Evolutionary conservation across 2,797 vertebrate genomes (phyloP).

Genomic region (Halcyon chelicuti): DNA sequence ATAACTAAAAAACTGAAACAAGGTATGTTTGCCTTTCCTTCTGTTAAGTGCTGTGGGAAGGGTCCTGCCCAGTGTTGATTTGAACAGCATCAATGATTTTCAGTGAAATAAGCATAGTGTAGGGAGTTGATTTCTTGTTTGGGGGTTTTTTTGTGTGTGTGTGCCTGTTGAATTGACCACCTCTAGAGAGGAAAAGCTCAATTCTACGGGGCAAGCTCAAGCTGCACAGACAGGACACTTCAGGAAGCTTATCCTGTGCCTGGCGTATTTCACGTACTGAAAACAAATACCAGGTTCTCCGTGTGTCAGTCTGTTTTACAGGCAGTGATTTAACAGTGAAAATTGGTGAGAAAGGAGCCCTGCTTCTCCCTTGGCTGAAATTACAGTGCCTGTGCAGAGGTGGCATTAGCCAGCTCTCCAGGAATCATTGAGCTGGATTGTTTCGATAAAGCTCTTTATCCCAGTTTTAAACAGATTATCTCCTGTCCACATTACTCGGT

Average conservation of each 20-base stretch:
- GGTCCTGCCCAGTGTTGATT: neutral
- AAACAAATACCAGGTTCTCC: neutral
- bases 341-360: neutral
- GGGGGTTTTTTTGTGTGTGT: too few relatives aligned
- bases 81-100: neutral
- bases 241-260: neutral
- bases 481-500: neutral
- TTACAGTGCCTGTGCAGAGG: neutral
- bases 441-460: neutral
- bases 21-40: constrained; percentile 79
- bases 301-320: neutral
- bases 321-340: neutral
- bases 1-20: constrained; percentile 95
- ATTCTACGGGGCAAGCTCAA: neutral
- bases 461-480: neutral
- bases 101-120: neutral
- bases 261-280: neutral
- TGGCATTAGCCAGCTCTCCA: neutral
- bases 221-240: neutral
- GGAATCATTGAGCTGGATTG: neutral
- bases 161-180: neutral
- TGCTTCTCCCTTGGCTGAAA: neutral
- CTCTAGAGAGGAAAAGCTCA: neutral
- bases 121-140: neutral
- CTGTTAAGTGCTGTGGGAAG: neutral